Evolutionary conservation across 1,140 invertebrate species (phyloP), one percentile per base, ranked within the genome.

Genomic region (Meloidogyne hapla): DNA sequence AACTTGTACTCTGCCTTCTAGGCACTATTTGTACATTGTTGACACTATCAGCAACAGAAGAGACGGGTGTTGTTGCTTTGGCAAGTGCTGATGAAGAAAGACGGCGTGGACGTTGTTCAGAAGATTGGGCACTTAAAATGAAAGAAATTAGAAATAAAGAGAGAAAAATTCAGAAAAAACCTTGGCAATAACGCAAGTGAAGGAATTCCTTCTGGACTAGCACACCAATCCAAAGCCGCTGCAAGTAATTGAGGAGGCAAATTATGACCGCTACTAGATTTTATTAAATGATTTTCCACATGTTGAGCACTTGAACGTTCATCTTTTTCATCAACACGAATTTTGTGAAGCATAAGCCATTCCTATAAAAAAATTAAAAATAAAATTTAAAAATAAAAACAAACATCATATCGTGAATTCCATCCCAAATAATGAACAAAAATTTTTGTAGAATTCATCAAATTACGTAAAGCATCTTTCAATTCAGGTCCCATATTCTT

Each of bases 301-400:
- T 80, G 48, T 26, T 40, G 28, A 4, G 75, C 21, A 45, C 76
- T 77, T 10, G 63, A 38, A 12, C 48, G 77, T 67, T 77, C 76
- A 40, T 77, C 76, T 33, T 80, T 78, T 33, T 78, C 77, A 28
- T 78, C 77, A 26, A 80, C 77, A 15, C 77, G 77, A 45, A 78
- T 78, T 79, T 78, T 78, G 48, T 78, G 77, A 21, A 78, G 42
- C 77, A 80, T 80, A 18, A 78, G 65, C 77, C 77, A 78, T 74
- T 78, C 77, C 71, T 73, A 28, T 56, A 4, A 18, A 21, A 65
- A 64, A 62, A 3, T 48, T 23, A 18, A 25, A 15, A 21, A 56
- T 25, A 2, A 64, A 28, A 28, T 28, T 13, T 26, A 0, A 25
- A 63, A 64, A 21, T 8, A 8, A 10, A 64, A 73, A 18, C 26